Evolutionary conservation across 2,113 vertebrate genomes (phyloP).

Genomic region (Labeo catla): DNA sequence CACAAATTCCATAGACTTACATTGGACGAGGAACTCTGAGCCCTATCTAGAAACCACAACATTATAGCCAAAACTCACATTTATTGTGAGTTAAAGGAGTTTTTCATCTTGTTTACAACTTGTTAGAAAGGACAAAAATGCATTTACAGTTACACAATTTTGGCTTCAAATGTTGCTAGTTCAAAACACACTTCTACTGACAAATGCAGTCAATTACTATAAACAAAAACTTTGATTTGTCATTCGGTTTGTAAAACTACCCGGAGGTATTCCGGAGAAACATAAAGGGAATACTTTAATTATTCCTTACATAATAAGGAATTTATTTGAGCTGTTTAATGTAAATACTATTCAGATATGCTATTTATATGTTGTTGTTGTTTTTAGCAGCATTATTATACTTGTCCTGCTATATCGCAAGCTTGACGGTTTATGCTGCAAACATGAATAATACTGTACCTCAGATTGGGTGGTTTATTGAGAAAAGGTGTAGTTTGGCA

Average conservation of each 20-base stretch:
- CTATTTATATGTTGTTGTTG: not conserved
- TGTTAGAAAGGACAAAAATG: not conserved
- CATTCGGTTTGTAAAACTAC: not conserved
- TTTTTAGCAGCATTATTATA: not conserved
- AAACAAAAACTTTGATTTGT: not conserved
- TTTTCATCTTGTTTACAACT: not conserved
- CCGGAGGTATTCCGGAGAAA: too few relatives aligned
- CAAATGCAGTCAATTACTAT: not conserved
- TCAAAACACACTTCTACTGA: not conserved
- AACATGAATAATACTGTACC: too few relatives aligned
- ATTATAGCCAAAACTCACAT: not conserved
- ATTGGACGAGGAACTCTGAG: not conserved
- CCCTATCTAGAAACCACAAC: not conserved
- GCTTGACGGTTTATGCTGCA: too few relatives aligned
- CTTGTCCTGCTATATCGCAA: too few relatives aligned
- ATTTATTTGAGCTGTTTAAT: not conserved
- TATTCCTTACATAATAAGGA: not conserved
- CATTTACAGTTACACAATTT: not conserved
- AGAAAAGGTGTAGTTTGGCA: too few relatives aligned
- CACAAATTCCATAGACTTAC: not conserved
- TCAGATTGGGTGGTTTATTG: too few relatives aligned
- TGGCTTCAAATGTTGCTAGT: not conserved
- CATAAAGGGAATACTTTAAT: too few relatives aligned
- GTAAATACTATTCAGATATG: not conserved
- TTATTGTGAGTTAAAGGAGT: not conserved